Evolutionary conservation across 2,888 invertebrate species (phyloP).

Genomic region (Lampropteryx suffumata): DNA sequence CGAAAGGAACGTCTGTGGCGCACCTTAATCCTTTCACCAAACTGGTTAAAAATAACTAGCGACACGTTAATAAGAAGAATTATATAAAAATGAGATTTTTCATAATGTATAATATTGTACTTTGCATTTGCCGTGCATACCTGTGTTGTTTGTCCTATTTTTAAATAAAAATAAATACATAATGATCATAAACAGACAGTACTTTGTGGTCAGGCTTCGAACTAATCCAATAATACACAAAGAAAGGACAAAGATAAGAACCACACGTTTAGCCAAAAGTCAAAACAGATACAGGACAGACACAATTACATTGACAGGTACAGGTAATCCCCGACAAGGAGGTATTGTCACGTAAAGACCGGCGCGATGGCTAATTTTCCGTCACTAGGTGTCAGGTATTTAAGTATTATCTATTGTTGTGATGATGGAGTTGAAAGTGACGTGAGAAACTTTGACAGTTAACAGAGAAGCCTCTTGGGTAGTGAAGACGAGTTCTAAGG

Average conservation of each 20-base stretch:
- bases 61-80: no score
- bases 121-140: no score
- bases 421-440: constrained; percentile 65
- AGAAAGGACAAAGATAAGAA: constrained; percentile 28
- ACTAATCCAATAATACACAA: constrained; percentile 22
- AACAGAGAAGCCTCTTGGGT: no score
- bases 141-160: no score
- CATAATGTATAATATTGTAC: no score
- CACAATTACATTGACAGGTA: constrained; percentile 28
- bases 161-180: no score
- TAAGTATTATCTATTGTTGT: constrained; percentile 31
- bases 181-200: no score
- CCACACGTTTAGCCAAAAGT: constrained; percentile 28
- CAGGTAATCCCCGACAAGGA: constrained; percentile 25
- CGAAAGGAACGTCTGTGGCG: no score
- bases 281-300: constrained; percentile 29
- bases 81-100: no score
- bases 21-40: no score
- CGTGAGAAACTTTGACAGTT: constrained; percentile 54
- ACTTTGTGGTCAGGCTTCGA: constrained; percentile 6
- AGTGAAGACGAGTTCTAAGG: no score
- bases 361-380: constrained; percentile 12
- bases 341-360: constrained; percentile 53
- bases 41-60: no score
- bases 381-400: constrained; percentile 23